These are phyloP conservation scores for Aldabrachelys gigantea DNA, from an alignment of 2,113 vertebrate genomes.

Conservation along the genomic window DNA sequence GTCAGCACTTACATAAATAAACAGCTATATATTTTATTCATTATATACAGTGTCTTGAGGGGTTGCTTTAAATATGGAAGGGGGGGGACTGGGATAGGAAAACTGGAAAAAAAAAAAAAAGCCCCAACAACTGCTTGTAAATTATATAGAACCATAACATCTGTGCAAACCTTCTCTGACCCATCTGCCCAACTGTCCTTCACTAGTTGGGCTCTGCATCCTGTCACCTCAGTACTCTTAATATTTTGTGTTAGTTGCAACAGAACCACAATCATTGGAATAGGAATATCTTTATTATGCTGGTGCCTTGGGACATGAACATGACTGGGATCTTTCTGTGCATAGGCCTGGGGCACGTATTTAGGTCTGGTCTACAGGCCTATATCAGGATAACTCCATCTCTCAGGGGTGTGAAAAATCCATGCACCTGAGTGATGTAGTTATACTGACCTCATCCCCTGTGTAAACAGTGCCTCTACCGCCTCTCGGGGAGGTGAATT, in stretches of 20 bases:
- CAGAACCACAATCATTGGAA: background rate
- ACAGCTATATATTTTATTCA: conserved; percentile 32
- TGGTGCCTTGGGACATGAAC: background rate
- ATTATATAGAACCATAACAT: background rate
- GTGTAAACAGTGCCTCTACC: background rate
- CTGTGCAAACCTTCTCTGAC: background rate
- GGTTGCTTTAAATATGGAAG: background rate
- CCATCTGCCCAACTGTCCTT: background rate
- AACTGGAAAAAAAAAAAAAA: conserved; percentile 34
- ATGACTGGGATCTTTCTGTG: background rate
- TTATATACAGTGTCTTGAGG: fast-evolving
- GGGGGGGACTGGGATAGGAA: background rate
- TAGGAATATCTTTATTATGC: background rate
- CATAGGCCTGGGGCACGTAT: background rate
- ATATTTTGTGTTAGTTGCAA: background rate
- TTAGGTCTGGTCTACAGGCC: background rate
- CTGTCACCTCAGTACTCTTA: background rate
- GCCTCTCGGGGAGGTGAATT: background rate
- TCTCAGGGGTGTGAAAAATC: background rate
- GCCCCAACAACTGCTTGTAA: background rate
- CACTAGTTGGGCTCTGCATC: background rate
- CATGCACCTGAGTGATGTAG: too few relatives aligned
- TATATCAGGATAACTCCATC: background rate
- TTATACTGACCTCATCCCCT: background rate
- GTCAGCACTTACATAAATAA: background rate